Evolutionary conservation across 1,140 invertebrate species (phyloP), one percentile per base, ranked within the genome.

Genomic region (Drosophila novamexicana): DNA sequence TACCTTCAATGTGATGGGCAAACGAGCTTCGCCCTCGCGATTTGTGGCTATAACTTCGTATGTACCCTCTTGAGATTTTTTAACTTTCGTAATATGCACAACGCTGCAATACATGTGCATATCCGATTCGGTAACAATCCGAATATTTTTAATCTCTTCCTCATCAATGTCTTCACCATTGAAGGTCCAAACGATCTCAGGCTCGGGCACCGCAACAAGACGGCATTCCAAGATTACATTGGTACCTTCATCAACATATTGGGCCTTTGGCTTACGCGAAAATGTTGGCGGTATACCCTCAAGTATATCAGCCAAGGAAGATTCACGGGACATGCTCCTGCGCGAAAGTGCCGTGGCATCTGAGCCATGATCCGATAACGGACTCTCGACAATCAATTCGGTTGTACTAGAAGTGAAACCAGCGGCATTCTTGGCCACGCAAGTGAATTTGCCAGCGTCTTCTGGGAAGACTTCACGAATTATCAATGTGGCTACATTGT

Each of bases 381-480:
- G 96, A 49, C 95, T 95, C 93, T 98, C 97, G 0, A 99, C 97
- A 29, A 96, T 95, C 10, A 99, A 92, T 92, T 98, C 97, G 1
- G 98, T 97, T 6, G 97, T 97, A 83, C 96, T 97, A 0, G 97
- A 97, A 1, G 97, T 97, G 93, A 97, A 98, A 32, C 99, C 99
- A 44, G 97, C 97, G 4, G 96, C 94, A 92, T 99, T 99, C 91
- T 99, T 98, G 10, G 98, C 97, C 10, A 99, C 97, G 84, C 98
- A 98, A 0, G 98, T 99, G 92, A 99, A 99, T 49, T 96, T 96
- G 2, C 98, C 98, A 2, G 98, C 97, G 93, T 99, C 98, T 94
- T 99, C 98, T 0, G 98, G 97, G 93, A 98, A 98, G 1, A 99
- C 97, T 94, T 99, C 98, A 58, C 96, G 95, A 74, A 99, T 99